Evolutionary conservation across 2,113 vertebrate genomes (phyloP).

Genomic region (Nematolebias whitei): DNA sequence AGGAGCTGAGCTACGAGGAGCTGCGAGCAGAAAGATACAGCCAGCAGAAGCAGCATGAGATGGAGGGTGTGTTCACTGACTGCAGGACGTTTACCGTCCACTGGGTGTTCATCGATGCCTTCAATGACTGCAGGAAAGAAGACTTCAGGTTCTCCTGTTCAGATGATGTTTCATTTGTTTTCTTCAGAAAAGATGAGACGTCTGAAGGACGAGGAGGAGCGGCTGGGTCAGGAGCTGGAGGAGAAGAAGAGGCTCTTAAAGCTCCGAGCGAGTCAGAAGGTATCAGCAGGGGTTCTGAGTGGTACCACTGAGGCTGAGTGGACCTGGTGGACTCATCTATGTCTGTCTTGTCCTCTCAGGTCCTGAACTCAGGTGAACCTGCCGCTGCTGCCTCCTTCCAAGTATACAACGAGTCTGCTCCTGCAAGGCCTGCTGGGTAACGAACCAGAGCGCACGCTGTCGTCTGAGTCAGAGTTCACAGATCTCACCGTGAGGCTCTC

Average conservation of each 20-base stretch:
- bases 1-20: conserved; percentile 37
- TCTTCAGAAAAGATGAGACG: conserved; percentile 7
- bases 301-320: no score
- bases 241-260: background rate
- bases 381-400: conserved; percentile 1
- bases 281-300: background rate
- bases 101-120: background rate
- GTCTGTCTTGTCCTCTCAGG: background rate
- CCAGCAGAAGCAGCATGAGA: background rate
- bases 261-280: background rate
- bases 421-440: conserved; percentile 36
- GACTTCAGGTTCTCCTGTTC: background rate
- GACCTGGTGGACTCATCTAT: background rate
- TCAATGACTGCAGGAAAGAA: background rate
- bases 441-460: background rate
- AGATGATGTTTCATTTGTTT: background rate
- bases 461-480: no score
- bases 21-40: conserved; percentile 23
- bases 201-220: conserved; percentile 3
- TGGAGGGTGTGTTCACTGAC: conserved; percentile 28
- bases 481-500: background rate
- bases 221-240: conserved; percentile 26
- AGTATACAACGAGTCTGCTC: conserved; percentile 11
- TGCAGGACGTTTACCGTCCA: background rate
- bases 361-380: background rate